Evolutionary conservation across 2,113 vertebrate species (phyloP).

Genomic region (Tragelaphus scriptus): DNA sequence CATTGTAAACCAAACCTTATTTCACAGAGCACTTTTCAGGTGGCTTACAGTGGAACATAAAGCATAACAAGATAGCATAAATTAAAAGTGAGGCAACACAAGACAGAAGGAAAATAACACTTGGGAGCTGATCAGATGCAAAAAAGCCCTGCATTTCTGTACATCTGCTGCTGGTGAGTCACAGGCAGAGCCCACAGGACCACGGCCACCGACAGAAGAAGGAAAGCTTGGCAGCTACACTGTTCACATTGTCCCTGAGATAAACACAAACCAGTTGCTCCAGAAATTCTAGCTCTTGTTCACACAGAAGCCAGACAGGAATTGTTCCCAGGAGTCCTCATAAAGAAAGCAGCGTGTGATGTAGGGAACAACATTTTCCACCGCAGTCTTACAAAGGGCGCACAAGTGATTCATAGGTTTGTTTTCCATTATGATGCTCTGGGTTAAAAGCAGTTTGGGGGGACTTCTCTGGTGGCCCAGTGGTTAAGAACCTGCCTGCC

Average conservation of each 20-base stretch:
- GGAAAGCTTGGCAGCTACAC: constrained; percentile 3
- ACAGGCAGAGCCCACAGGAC: not conserved
- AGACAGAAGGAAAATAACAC: not conserved
- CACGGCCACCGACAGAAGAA: accelerated
- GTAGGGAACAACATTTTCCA: not conserved
- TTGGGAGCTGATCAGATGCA: not conserved
- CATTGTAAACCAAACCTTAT: not conserved
- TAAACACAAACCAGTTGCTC: constrained; percentile 50
- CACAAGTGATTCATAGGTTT: not conserved
- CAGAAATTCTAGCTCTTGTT: constrained; percentile 47
- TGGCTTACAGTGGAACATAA: not conserved
- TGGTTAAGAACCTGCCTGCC: not conserved
- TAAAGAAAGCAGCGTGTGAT: constrained; percentile 41
- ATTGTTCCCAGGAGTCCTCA: constrained; percentile 50
- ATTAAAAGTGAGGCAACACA: not conserved
- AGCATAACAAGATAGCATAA: not conserved
- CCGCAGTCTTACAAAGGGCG: not conserved
- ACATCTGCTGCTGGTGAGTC: not conserved
- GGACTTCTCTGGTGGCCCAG: not conserved
- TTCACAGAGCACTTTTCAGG: not conserved
- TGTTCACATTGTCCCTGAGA: not conserved
- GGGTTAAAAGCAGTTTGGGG: not conserved
- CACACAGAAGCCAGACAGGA: constrained; percentile 35
- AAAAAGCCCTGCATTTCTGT: not conserved
- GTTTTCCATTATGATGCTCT: not conserved